Base-by-base conservation (phyloP, 1,140 invertebrate genomes). In the Ceratosolen solmsi region DNA sequence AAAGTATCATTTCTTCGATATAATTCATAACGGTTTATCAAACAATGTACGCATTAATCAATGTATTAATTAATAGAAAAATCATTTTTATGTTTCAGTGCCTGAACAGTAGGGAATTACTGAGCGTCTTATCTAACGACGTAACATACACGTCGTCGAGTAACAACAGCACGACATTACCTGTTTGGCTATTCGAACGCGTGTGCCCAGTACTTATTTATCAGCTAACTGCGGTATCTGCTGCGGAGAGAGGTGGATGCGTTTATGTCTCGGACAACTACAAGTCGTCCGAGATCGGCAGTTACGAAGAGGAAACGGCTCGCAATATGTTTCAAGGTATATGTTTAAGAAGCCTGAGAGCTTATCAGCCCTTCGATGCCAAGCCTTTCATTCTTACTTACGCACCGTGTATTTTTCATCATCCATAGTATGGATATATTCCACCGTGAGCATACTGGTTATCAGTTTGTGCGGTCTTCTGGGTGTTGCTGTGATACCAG, bases 391-490 rank as follows among this genome's bases (percentile, higher is more conserved):
- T 20, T 68, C 33, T 38, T n/a, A 68, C 38, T 68, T 11, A 68
- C 38, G 22, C 15, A 27, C 25, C 36, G 63, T 65, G 20, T 38
- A 38, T 68, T 72, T 82, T 83, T 68, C 17, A 56, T 82, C 54
- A 25, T 68, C 85, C 84, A 8, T 89, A 95, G 96, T 96, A 20
- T 98, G 97, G 96, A 85, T 96, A 20, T 98, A 96, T 89, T 95
- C 96, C 0, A 94, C 93, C 30, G 86, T 95, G 54, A 95, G 96
- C 84, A 96, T 98, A 84, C 89, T 96, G 38, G 92, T 96, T 51
- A 97, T 98, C 82, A 97, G 96, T 87, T 91, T 96, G 7, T 96
- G 96, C 85, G 97, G 97, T 51, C 89, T 98, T 58, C 89, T 97
- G 15, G 96, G 95, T 17, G 94, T 98, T 30, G 94, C 94, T 36